Base-by-base conservation (phyloP, 2,888 invertebrate genomes). In the Thera obeliscata region DNA sequence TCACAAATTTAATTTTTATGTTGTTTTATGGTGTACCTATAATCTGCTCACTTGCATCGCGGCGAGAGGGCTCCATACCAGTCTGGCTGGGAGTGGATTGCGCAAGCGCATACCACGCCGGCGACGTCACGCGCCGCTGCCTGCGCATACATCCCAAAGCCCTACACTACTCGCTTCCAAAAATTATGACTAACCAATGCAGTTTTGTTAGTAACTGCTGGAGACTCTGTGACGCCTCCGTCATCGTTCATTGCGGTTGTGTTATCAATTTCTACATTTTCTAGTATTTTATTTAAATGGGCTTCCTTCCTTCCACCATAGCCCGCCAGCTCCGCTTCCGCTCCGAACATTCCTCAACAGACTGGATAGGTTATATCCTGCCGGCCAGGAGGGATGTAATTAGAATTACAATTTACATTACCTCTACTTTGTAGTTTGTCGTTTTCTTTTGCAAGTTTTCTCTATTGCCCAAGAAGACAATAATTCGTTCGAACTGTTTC, bases 41-140 rank as follows among this genome's bases (percentile, higher is more conserved):
- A 22, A 50, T 33, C 52, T 52, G 33, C 33, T 22, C 6, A 3
- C 33, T 33, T 22, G 33, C 33, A 9, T 52, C 33, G 52, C 8
- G 12, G 50, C 8, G 12, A 22, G 50, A 49, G 12, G 50, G 12
- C 22, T 50, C 50, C 50, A 50, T 50, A 22, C 35, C 35, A 33
- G 33, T 5, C 49, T 33, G 46, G 57, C 35, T 58, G 46, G 58
- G 54, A 22, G 59, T 58, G 55, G 69, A 68, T 74, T 72, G 73
- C 72, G 74, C 74, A 73, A 73, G 64, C 74, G 69, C 74, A 75
- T 75, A 55, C 74, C 73, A 50, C 75, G 64, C 72, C 73, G 69
- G 62, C 68, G 69, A 76, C 77, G 71, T 74, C 76, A 70, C 69
- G 56, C 61, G 38, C 61, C 50, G 43, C 43, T 46, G 43, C 43